These are phyloP conservation scores for Porites cylindrica DNA, from an alignment of 92 coral and sea anemone genomes.

Conservation along the genomic window DNA sequence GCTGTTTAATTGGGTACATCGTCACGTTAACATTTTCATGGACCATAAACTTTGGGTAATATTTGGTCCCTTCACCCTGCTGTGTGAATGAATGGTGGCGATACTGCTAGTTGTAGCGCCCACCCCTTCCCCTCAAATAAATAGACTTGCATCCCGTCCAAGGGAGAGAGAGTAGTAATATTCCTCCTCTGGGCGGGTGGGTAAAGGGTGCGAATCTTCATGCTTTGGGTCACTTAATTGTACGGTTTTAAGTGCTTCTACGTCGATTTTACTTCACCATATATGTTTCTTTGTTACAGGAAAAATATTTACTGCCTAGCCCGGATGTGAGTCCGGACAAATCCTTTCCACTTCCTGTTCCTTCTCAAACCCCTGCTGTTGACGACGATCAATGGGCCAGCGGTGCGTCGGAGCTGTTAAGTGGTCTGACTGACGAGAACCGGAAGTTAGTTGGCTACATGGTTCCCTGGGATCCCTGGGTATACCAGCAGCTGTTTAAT, in stretches of 20 bases:
- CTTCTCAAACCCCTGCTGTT: neutral
- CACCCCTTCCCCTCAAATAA: neutral
- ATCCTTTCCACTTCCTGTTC: neutral
- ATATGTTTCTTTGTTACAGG: slow-evolving; percentile 32
- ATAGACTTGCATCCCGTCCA: no score
- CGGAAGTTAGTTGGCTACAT: slow-evolving; percentile 81
- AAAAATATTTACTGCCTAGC: slow-evolving; percentile 70
- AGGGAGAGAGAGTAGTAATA: no score
- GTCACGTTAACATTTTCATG: no score
- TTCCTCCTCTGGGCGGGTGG: no score
- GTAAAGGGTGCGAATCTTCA: no score
- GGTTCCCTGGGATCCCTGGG: slow-evolving; percentile 84
- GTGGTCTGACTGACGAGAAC: slow-evolving; percentile 82
- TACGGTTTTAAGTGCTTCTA: no score
- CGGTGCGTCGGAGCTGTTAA: slow-evolving; percentile 83
- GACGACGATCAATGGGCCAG: slow-evolving; percentile 68
- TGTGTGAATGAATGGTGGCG: neutral
- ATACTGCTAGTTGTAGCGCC: no score
- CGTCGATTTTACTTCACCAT: no score
- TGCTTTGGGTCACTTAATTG: no score
- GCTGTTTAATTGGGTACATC: no score
- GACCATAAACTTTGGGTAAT: no score
- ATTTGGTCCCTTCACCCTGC: neutral
- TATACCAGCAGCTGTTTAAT: slow-evolving; percentile 68
- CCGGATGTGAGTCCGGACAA: slow-evolving; percentile 39